Conservation (phyloP, 2,797 vertebrate genomes). For the Tamandua tetradactyla region DNA sequence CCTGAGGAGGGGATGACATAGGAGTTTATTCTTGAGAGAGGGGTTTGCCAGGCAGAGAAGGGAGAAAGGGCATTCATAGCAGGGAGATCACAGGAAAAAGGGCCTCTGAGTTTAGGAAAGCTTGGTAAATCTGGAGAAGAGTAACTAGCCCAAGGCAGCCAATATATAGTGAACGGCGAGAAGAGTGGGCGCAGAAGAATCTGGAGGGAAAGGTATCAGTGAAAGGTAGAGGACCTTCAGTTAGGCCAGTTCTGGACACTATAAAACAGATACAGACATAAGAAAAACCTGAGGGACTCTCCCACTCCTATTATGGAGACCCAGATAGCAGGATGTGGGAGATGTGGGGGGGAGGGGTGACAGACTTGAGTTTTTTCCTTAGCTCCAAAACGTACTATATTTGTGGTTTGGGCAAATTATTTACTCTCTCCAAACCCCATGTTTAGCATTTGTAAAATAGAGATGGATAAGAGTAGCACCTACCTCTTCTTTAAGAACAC, state of each 20-base stretch:
- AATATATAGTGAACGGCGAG: no score
- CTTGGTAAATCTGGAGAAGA: background rate
- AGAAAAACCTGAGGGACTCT: background rate
- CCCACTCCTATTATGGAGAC: background rate
- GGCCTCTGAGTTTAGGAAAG: background rate
- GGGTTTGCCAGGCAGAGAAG: background rate
- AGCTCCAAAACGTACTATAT: background rate
- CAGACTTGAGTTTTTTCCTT: background rate
- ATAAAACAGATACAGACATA: rapidly evolving
- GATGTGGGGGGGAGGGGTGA: no score
- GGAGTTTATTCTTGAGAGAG: background rate
- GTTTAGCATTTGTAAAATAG: background rate
- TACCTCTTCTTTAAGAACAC: background rate
- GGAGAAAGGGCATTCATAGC: background rate
- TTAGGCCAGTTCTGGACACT: background rate
- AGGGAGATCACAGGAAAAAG: background rate
- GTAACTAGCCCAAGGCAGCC: background rate
- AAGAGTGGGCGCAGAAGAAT: background rate
- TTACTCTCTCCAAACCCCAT: background rate
- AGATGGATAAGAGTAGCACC: background rate
- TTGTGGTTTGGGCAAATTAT: background rate
- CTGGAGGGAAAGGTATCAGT: background rate
- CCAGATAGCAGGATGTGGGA: background rate
- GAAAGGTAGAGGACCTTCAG: background rate
- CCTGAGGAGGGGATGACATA: background rate